Evolutionary conservation across 2,797 vertebrate species (phyloP).

Genomic region (Halcyon leucocephala): DNA sequence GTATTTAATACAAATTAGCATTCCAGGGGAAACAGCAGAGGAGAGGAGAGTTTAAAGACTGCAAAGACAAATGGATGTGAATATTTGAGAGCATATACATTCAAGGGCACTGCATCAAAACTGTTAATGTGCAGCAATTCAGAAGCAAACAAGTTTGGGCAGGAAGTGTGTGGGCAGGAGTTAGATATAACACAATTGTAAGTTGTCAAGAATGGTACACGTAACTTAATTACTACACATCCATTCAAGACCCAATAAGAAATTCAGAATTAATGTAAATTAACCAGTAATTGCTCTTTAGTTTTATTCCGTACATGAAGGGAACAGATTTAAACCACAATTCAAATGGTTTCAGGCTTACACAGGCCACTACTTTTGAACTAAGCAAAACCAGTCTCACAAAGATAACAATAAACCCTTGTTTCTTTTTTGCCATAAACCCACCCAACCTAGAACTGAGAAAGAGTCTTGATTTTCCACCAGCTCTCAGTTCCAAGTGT

Average conservation of each 20-base stretch:
- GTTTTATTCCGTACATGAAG: neutral
- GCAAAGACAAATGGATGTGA: neutral
- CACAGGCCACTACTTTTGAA: neutral
- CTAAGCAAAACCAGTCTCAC: neutral
- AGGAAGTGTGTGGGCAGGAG: neutral
- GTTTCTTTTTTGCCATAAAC: neutral
- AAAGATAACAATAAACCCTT: neutral
- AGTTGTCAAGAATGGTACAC: neutral
- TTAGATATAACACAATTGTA: neutral
- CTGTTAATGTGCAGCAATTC: neutral
- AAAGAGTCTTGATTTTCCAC: neutral
- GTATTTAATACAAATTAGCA: neutral
- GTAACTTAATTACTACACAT: neutral
- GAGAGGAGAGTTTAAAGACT: neutral
- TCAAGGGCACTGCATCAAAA: neutral
- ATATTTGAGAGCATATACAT: neutral
- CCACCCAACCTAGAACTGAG: neutral
- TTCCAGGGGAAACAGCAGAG: neutral
- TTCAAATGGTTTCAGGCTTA: neutral
- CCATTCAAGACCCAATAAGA: neutral
- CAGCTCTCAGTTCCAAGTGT: neutral
- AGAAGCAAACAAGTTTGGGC: neutral
- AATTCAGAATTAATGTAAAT: neutral
- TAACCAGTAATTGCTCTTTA: neutral
- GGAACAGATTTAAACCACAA: neutral